These are phyloP conservation scores for Tricholaema leucomelas DNA, from an alignment of 2,113 vertebrate genomes.

Conservation along the genomic window DNA sequence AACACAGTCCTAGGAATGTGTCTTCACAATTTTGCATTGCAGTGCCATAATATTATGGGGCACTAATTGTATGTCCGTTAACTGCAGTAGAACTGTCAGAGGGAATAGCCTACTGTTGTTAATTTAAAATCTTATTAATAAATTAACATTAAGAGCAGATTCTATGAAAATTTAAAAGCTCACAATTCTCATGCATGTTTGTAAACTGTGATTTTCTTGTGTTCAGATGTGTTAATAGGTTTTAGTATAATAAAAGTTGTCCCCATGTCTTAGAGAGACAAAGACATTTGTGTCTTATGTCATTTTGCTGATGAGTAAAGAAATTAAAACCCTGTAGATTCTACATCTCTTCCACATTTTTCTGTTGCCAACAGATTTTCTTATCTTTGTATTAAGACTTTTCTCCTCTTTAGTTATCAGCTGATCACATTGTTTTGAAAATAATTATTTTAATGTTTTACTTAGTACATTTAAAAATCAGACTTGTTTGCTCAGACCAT, in stretches of 20 bases:
- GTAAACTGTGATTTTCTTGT: background rate
- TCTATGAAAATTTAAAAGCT: background rate
- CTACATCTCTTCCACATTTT: background rate
- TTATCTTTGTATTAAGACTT: background rate
- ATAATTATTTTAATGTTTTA: background rate
- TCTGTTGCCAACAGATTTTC: conserved; percentile 28
- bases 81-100: background rate
- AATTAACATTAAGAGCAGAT: background rate
- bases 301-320: background rate
- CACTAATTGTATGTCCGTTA: background rate
- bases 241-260: background rate
- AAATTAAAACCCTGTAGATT: background rate
- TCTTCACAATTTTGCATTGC: background rate
- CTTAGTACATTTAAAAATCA: conserved; percentile 24
- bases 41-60: background rate
- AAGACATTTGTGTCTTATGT: background rate
- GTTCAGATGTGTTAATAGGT: background rate
- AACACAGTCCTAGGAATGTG: background rate
- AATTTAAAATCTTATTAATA: background rate
- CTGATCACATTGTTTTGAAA: conserved; percentile 29
- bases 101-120: background rate
- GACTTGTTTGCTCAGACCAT: background rate
- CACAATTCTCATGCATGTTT: background rate
- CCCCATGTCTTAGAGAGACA: background rate
- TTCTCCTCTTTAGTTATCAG: background rate